phyloP scores from a whole-genome alignment of 2,888 invertebrate genomes.

The Eugnorisma glareosa region DNA sequence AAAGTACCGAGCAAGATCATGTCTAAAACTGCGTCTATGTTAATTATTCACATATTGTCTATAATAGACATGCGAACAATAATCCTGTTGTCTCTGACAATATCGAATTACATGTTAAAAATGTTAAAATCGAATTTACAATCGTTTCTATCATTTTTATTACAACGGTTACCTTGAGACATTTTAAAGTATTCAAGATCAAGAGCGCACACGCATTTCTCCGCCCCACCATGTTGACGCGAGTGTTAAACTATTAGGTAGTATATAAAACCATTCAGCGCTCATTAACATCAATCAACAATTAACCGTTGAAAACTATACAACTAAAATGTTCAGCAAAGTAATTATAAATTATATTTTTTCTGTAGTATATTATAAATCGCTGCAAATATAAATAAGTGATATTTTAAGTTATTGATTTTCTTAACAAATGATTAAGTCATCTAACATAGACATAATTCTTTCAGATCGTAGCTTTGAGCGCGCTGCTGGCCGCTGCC shows the following conservation, averaged over 20 bases:
- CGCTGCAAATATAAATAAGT: neutral
- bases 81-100: too few species aligned
- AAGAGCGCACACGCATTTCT: conserved; percentile 61
- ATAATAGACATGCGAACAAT: neutral
- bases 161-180: conserved; percentile 47
- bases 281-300: conserved; percentile 70
- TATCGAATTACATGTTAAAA: neutral
- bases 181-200: conserved; percentile 56
- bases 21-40: neutral
- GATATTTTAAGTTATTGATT: neutral
- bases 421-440: neutral
- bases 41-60: neutral
- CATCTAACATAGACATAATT: neutral
- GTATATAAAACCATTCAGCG: conserved; percentile 69
- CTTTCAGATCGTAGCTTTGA: conserved; percentile 61
- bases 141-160: conserved; percentile 3
- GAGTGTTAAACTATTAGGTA: conserved; percentile 22
- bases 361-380: neutral
- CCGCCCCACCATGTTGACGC: conserved; percentile 65
- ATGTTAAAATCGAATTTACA: conserved; percentile 4
- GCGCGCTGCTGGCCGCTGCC: conserved; percentile 73
- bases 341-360: conserved; percentile 54
- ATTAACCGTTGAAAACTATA: conserved; percentile 59
- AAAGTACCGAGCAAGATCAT: neutral
- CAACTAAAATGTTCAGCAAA: conserved; percentile 73